phyloP scores from a whole-genome alignment of 2,888 invertebrate genomes.

The Autographa gamma region DNA sequence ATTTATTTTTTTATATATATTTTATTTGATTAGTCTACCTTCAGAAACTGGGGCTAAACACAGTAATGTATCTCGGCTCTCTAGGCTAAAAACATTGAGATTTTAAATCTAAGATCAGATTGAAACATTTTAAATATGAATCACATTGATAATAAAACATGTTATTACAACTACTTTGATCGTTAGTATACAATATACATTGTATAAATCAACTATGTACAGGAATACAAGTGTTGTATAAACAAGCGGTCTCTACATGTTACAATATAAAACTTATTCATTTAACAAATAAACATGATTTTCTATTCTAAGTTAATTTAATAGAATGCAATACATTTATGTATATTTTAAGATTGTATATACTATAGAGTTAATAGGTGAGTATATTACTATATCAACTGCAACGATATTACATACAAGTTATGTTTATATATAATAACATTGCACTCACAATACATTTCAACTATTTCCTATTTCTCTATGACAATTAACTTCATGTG shows the following conservation, averaged over 20 bases:
- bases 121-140: neutral
- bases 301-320: neutral
- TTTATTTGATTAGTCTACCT: too few species aligned
- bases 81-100: neutral
- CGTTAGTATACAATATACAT: neutral
- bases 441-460: too few species aligned
- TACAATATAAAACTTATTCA: neutral
- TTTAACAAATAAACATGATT: neutral
- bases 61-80: too few species aligned
- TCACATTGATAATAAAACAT: neutral
- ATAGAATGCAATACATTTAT: neutral
- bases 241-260: neutral
- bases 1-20: too few species aligned
- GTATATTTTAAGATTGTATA: neutral
- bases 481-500: too few species aligned
- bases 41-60: too few species aligned
- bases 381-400: neutral
- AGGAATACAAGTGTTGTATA: neutral
- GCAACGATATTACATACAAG: too few species aligned
- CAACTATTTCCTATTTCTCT: too few species aligned
- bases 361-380: neutral
- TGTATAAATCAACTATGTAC: neutral
- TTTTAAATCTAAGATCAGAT: neutral
- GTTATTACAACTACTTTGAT: neutral
- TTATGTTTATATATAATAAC: too few species aligned